These are phyloP conservation scores for Drosophila testacea DNA, from an alignment of 2,888 invertebrate species.

Conservation along the genomic window DNA sequence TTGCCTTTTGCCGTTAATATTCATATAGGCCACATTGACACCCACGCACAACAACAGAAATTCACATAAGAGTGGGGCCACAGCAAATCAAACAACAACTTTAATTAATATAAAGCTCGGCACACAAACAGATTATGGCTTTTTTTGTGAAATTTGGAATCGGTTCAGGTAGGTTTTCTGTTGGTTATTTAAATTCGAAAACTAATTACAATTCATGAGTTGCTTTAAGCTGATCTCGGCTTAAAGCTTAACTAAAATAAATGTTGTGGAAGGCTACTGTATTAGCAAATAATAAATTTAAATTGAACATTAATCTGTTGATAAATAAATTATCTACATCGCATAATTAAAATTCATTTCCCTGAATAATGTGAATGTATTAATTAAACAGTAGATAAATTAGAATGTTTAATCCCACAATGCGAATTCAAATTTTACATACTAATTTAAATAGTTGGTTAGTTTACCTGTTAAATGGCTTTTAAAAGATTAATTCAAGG, in stretches of 20 bases:
- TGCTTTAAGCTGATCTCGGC: conserved; percentile 31
- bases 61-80: not conserved
- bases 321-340: conserved; percentile 2
- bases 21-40: not conserved
- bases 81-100: conserved; percentile 68
- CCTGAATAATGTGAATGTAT: conserved; percentile 1
- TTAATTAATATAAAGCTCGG: conserved; percentile 71
- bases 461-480: conserved; percentile 2
- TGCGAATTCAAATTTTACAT: not conserved
- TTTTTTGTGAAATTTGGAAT: not conserved
- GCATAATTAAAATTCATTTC: conserved; percentile 4
- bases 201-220: conserved; percentile 63
- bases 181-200: conserved; percentile 12
- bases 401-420: not conserved
- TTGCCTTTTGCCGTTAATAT: not conserved
- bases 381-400: conserved; percentile 1
- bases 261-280: not conserved
- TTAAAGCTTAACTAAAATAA: conserved; percentile 26
- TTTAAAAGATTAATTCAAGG: conserved; percentile 11
- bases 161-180: not conserved
- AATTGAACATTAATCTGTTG: not conserved
- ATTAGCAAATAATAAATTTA: conserved; percentile 17
- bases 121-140: conserved; percentile 53
- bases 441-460: not conserved
- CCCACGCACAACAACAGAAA: conserved; percentile 1